These are phyloP conservation scores for Cantharis flavilabris DNA, from an alignment of 2,888 invertebrate genomes.

Conservation along the genomic window DNA sequence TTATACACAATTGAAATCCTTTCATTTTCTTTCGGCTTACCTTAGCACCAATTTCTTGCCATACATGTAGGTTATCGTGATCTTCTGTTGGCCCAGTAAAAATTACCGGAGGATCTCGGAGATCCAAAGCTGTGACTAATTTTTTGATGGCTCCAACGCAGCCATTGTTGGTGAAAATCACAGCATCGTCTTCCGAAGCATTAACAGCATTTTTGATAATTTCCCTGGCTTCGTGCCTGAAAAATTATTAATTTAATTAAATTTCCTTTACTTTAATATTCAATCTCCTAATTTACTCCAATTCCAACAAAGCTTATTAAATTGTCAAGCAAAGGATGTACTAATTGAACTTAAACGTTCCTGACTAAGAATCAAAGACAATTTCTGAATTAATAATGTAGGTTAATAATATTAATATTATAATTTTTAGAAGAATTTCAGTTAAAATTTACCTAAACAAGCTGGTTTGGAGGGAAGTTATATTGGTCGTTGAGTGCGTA, in stretches of 20 bases:
- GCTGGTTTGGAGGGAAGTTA: slow-evolving; percentile 86
- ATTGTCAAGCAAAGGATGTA: slow-evolving; percentile 17
- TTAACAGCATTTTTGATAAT: slow-evolving; percentile 79
- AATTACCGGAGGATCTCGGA: slow-evolving; percentile 67
- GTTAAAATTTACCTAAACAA: slow-evolving; percentile 70
- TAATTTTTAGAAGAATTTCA: neutral
- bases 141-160: slow-evolving; percentile 77
- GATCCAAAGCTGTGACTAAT: slow-evolving; percentile 72
- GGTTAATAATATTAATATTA: neutral
- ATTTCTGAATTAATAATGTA: neutral
- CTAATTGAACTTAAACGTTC: slow-evolving; percentile 14
- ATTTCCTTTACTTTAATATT: slow-evolving; percentile 9
- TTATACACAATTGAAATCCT: slow-evolving; percentile 1
- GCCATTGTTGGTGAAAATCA: slow-evolving; percentile 76
- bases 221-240: slow-evolving; percentile 78
- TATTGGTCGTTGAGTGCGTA: slow-evolving; percentile 76
- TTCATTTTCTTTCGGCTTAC: slow-evolving; percentile 56
- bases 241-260: slow-evolving; percentile 31
- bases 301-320: slow-evolving; percentile 8
- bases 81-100: slow-evolving; percentile 83
- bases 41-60: slow-evolving; percentile 79
- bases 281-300: neutral
- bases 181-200: slow-evolving; percentile 78
- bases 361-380: slow-evolving; percentile 9
- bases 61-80: slow-evolving; percentile 77